Conservation (phyloP, 2,888 invertebrate species). For the Silvanus unidentatus region DNA sequence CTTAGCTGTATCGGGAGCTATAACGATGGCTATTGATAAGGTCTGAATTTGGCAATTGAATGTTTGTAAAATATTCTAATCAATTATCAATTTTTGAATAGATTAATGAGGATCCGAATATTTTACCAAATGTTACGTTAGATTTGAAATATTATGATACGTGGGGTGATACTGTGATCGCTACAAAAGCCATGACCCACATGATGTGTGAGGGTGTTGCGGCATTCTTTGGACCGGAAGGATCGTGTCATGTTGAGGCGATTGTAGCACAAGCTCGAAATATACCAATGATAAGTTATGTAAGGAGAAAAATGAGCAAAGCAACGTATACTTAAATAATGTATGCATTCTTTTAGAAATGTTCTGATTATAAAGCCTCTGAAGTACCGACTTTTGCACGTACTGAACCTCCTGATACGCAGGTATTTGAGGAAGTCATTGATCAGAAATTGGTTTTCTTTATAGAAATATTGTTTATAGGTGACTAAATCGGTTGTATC, state of each 20-base stretch:
- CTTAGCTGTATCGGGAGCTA: conserved; percentile 82
- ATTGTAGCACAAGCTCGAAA: conserved; percentile 89
- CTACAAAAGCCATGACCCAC: conserved; percentile 78
- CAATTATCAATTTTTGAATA: conserved; percentile 32
- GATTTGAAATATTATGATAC: conserved; percentile 73
- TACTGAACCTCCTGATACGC: conserved; percentile 89
- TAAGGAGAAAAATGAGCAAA: conserved; percentile 59
- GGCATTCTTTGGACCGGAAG: conserved; percentile 94
- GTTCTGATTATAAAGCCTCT: conserved; percentile 86
- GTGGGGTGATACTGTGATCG: conserved; percentile 74
- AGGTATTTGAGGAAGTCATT: conserved; percentile 56
- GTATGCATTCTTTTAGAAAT: conserved; percentile 62
- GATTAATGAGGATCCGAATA: conserved; percentile 64
- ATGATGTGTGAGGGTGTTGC: conserved; percentile 87
- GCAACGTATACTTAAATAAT: no score
- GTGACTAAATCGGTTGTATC: conserved; percentile 93
- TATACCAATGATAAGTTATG: conserved; percentile 95
- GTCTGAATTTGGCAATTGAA: conserved; percentile 45
- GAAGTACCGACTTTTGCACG: conserved; percentile 85
- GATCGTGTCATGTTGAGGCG: conserved; percentile 89
- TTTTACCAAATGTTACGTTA: conserved; percentile 70
- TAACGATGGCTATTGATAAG: conserved; percentile 81
- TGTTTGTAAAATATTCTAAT: no score
- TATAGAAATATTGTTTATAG: conserved; percentile 44
- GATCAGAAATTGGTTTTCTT: no score